Evolutionary conservation across 2,113 vertebrate species (phyloP), one percentile per base, ranked within the genome.

Genomic region (Passer domesticus): DNA sequence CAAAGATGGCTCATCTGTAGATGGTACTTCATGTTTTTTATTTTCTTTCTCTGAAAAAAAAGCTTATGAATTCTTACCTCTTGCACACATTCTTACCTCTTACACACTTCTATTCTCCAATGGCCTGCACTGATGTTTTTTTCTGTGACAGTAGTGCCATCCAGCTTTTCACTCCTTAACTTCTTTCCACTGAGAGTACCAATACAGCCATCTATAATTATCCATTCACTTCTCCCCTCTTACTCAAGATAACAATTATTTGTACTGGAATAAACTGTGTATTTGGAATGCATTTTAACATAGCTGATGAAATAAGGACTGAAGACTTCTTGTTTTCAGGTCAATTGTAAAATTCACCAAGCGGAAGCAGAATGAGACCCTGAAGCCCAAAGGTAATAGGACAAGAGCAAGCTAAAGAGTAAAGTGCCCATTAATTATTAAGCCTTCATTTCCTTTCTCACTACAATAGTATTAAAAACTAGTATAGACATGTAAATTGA

Each of bases 211-310:
- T 41, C 33, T 43, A 33, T 56, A 82, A 83, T 96, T 87, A 68
- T 55, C 41, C 39, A 37, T 83, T 69, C 4, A 83, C 70, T 89
- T 87, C 52, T 84, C n/a, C 21, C 17, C 55, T 46, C 30, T 73
- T 79, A 76, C 20, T 84, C 50, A 72, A 89, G 41, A 50, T 27
- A 93, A 80, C 6, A 83, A 63, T 81, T 76, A 62, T 52, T 74
- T 68, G 46, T 85, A 44, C 35, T 41, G 24, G 67, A 92, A 74
- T 3, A 69, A 56, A 73, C 25, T 60, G 33, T 83, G 49, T 67
- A 39, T 91, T 72, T 62, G 64, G 52, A 92, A 95, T 84, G 14
- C 80, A 87, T 94, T 92, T 92, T 95, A 95, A 82, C 67, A 80
- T 47, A 95, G 43, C 15, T 89, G 43, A 80, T 20, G 60, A 94